Conservation (phyloP, 2,888 invertebrate genomes). For the Lasioglossum figueresi region DNA sequence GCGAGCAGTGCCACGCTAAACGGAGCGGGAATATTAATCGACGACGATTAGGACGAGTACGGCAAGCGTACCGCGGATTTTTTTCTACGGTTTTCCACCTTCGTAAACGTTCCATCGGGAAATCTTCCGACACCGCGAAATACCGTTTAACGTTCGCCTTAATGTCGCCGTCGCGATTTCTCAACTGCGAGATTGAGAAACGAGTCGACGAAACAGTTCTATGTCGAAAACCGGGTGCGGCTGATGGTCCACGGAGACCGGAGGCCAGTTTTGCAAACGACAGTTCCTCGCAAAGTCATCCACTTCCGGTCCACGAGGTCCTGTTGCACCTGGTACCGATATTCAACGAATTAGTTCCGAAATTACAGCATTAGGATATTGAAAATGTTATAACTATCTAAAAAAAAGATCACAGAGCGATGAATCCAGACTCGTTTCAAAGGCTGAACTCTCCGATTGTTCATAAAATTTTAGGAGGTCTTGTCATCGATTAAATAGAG, state of each 20-base stretch:
- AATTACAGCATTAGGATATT: background rate
- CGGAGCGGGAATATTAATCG: slow-evolving; percentile 54
- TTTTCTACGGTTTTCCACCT: background rate
- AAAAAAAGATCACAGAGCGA: background rate
- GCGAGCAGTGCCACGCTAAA: slow-evolving; percentile 45
- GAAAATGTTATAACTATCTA: background rate
- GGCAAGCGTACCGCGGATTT: background rate
- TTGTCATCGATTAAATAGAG: background rate
- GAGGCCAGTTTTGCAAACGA: background rate
- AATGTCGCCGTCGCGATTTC: background rate
- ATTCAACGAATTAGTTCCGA: background rate
- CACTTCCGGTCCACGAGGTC: background rate
- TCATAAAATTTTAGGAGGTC: no score
- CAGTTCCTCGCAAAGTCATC: background rate
- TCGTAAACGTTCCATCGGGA: background rate
- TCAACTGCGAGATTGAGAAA: background rate
- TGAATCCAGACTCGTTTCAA: background rate
- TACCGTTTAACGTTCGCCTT: background rate
- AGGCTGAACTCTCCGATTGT: no score
- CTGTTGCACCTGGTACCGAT: background rate
- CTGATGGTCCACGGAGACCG: background rate
- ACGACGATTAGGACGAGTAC: slow-evolving; percentile 28
- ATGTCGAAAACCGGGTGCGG: background rate
- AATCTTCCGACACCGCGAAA: background rate
- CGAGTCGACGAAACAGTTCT: background rate